Percentiles rank a stretch among this genome's conserved stretches.
phyloP scores from a whole-genome alignment of 1,140 invertebrate genomes.

The Sinonovacula constricta region DNA sequence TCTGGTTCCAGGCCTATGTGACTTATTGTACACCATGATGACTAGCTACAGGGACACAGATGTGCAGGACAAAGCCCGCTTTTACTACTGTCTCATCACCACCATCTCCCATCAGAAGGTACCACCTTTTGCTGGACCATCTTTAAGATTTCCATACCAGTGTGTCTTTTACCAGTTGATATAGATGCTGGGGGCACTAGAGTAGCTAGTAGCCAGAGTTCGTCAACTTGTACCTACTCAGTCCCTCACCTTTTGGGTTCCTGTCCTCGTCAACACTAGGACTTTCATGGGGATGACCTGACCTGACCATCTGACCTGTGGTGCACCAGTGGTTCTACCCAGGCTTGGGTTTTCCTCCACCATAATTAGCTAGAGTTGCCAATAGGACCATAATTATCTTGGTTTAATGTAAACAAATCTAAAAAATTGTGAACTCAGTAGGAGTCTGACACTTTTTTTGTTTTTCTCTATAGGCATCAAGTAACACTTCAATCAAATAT shows the following conservation, averaged over 20 bases:
- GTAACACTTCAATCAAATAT: too few relatives aligned
- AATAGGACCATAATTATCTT: too few relatives aligned
- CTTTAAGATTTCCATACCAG: background rate
- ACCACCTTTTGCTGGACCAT: background rate
- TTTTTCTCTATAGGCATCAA: too few relatives aligned
- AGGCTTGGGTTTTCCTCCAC: too few relatives aligned
- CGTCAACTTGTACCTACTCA: background rate
- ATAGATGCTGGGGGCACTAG: background rate
- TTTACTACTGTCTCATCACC: slow-evolving; percentile 67
- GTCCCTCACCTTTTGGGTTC: background rate
- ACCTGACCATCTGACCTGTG: too few relatives aligned
- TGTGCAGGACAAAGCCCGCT: slow-evolving; percentile 66
- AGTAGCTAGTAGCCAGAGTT: too few relatives aligned
- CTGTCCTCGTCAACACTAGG: background rate
- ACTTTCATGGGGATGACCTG: too few relatives aligned
- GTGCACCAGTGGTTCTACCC: too few relatives aligned
- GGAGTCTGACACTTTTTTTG: too few relatives aligned
- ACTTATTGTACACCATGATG: slow-evolving; percentile 65
- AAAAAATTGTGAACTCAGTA: too few relatives aligned
- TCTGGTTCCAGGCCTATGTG: slow-evolving; percentile 64
- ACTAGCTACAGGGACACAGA: slow-evolving; percentile 62
- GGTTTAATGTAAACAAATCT: too few relatives aligned
- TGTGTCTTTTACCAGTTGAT: background rate
- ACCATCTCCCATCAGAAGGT: slow-evolving; percentile 66
- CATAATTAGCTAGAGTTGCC: too few relatives aligned